A percentile compares a stretch with the other conserved stretches of the same genome.
Evolutionary conservation across 2,888 invertebrate species (phyloP).

Genomic region (Blastobasis adustella): DNA sequence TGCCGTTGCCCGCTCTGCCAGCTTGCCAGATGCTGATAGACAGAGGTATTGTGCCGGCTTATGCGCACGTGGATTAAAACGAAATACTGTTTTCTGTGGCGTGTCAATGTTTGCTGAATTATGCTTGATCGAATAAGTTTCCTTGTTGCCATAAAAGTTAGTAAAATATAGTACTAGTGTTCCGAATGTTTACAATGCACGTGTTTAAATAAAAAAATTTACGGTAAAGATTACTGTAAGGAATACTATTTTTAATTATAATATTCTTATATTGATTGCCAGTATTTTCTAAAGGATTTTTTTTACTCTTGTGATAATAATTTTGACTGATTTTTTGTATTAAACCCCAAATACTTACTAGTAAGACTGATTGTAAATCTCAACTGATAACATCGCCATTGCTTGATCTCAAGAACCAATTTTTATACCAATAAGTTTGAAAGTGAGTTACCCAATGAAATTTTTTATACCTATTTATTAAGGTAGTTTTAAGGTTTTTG

Average conservation of each 20-base stretch:
- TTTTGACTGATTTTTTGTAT: conserved; percentile 10
- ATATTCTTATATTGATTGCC: neutral
- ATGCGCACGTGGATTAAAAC: conserved; percentile 83
- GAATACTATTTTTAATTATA: neutral
- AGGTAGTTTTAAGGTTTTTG: neutral
- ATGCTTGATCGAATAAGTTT: too few species aligned
- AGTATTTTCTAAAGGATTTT: neutral
- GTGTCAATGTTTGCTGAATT: too few species aligned
- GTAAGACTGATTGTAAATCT: conserved; percentile 8
- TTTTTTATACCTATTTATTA: conserved; percentile 3
- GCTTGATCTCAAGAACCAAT: conserved; percentile 8
- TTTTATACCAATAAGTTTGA: neutral
- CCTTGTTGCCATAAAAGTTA: too few species aligned
- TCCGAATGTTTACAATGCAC: too few species aligned
- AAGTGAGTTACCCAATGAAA: conserved; percentile 2
- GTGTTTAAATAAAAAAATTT: too few species aligned
- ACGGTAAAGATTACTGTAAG: neutral
- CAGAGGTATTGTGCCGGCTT: conserved; percentile 83
- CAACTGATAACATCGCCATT: conserved; percentile 4
- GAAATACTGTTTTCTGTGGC: neutral
- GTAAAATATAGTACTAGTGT: too few species aligned
- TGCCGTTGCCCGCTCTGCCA: conserved; percentile 78
- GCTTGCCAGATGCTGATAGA: conserved; percentile 86
- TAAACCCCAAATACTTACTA: conserved; percentile 1
- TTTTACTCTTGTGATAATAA: conserved; percentile 5